These are phyloP conservation scores for Yponomeuta cagnagella DNA, from an alignment of 2,888 invertebrate species.

Conservation along the genomic window DNA sequence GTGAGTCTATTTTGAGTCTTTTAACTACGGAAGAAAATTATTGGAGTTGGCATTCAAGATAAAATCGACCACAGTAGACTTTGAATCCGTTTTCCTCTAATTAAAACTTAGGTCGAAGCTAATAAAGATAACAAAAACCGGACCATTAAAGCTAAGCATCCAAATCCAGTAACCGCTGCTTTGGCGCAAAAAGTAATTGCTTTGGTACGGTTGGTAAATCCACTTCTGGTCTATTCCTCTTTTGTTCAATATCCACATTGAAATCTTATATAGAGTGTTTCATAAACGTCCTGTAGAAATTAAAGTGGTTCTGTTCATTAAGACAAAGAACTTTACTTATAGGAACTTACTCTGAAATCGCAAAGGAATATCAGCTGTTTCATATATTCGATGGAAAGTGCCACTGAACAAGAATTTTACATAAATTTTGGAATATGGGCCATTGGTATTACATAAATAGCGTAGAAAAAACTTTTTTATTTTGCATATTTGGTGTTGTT, in stretches of 20 bases:
- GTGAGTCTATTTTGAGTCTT: not conserved
- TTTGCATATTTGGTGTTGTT: no score
- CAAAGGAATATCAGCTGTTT: no score
- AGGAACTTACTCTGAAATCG: no score
- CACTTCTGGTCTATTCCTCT: not conserved
- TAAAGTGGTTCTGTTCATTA: no score
- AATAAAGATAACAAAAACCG: not conserved
- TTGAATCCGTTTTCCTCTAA: not conserved
- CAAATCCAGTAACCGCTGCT: not conserved
- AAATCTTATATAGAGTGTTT: no score
- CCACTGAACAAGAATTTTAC: no score
- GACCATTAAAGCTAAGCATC: not conserved
- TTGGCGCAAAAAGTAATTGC: not conserved
- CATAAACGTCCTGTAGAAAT: no score
- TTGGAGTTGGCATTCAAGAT: not conserved
- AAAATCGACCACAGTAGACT: not conserved
- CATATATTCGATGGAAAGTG: no score
- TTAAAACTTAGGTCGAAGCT: not conserved
- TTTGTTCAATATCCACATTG: not conserved
- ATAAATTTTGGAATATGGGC: no score
- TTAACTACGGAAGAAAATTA: not conserved
- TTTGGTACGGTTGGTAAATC: not conserved
- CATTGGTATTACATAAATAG: no score
- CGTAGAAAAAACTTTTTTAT: no score
- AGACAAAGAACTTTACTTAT: no score